Conservation (phyloP, 2,888 invertebrate genomes). For the Malachius bipustulatus region DNA sequence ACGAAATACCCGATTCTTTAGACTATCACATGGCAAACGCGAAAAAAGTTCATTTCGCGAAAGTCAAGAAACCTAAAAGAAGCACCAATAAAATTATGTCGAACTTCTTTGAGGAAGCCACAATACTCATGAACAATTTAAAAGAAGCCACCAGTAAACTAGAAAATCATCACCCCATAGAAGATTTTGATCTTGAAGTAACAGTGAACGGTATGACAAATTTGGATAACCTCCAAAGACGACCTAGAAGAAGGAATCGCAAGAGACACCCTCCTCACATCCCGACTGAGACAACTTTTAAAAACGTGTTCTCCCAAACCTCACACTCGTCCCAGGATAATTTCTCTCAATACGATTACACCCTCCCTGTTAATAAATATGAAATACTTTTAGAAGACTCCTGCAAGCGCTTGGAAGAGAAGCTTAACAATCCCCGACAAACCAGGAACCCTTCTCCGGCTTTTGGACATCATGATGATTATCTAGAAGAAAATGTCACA, state of each 20-base stretch:
- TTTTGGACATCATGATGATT: background rate
- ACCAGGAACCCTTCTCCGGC: constrained; percentile 1
- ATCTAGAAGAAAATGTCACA: constrained; percentile 2
- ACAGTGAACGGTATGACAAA: constrained; percentile 27
- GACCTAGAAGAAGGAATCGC: constrained; percentile 13
- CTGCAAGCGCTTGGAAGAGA: constrained; percentile 31
- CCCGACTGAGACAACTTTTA: background rate
- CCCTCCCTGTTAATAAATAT: constrained; percentile 31
- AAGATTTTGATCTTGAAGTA: constrained; percentile 30
- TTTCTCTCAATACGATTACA: constrained; percentile 20
- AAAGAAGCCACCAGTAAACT: constrained; percentile 24
- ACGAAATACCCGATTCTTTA: constrained; percentile 24
- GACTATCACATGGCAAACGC: constrained; percentile 24
- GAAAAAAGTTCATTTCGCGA: constrained; percentile 27
- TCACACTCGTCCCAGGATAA: constrained; percentile 20
- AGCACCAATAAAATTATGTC: constrained; percentile 33
- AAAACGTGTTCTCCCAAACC: constrained; percentile 9
- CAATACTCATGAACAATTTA: constrained; percentile 33
- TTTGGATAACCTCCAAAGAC: constrained; percentile 13
- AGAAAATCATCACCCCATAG: constrained; percentile 13
- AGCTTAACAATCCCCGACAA: constrained; percentile 21
- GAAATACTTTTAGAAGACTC: constrained; percentile 31
- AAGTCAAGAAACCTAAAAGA: constrained; percentile 10
- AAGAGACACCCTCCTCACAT: constrained; percentile 5
- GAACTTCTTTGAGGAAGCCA: constrained; percentile 36